phyloP scores from a whole-genome alignment of 1,140 invertebrate species.

The Orius laevigatus region DNA sequence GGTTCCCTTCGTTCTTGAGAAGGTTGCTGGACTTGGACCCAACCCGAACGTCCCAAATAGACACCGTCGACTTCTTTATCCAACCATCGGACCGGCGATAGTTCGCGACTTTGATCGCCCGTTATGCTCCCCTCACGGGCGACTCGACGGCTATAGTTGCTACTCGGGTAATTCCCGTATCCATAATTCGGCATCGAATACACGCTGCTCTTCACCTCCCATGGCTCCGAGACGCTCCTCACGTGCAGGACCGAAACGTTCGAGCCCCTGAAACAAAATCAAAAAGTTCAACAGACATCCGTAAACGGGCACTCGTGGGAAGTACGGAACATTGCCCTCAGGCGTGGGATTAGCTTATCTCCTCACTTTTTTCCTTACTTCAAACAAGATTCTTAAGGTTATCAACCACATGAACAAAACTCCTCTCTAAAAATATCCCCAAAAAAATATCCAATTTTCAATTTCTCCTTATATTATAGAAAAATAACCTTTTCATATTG shows the following conservation, averaged over 20 bases:
- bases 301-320: not conserved
- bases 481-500: not conserved
- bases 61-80: conserved; percentile 40
- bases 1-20: conserved; percentile 32
- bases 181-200: conserved; percentile 10
- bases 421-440: no score
- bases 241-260: conserved; percentile 39
- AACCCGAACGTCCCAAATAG: conserved; percentile 36
- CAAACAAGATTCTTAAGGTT: not conserved
- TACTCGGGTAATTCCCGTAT: conserved; percentile 10
- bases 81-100: conserved; percentile 42
- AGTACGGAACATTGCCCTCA: not conserved
- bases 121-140: conserved; percentile 1
- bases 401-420: not conserved
- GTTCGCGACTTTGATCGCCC: conserved; percentile 30
- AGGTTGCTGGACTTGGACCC: conserved; percentile 40
- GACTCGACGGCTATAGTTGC: conserved; percentile 8
- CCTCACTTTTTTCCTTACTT: not conserved
- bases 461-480: not conserved
- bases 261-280: conserved; percentile 31
- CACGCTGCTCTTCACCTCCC: conserved; percentile 27
- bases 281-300: conserved; percentile 8
- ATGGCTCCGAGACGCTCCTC: conserved; percentile 35
- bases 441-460: no score
- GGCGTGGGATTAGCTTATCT: not conserved